phyloP scores from a whole-genome alignment of 2,113 vertebrate genomes.

The Jaculus jaculus region DNA sequence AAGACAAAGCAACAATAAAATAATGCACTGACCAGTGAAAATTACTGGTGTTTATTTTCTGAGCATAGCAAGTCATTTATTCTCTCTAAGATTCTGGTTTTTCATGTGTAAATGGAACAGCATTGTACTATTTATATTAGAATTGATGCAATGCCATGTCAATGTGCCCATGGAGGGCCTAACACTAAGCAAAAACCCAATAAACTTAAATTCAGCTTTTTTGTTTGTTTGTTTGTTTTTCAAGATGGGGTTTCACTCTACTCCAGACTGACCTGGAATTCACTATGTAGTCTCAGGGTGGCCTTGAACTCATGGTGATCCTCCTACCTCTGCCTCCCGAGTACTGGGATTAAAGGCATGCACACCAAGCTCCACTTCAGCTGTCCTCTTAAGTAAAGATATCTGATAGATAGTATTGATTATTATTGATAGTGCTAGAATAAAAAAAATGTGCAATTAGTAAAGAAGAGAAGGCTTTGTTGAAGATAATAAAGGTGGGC shows the following conservation, averaged over 20 bases:
- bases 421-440: not conserved
- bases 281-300: too few species aligned
- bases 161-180: not conserved
- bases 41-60: not conserved
- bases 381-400: not conserved
- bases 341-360: too few species aligned
- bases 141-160: constrained; percentile 18
- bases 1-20: not conserved
- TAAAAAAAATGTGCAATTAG: not conserved
- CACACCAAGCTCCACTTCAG: too few species aligned
- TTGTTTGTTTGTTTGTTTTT: too few species aligned
- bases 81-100: not conserved
- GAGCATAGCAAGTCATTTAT: not conserved
- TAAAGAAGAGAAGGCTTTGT: not conserved
- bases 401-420: not conserved
- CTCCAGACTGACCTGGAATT: too few species aligned
- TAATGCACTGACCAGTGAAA: not conserved
- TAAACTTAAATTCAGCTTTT: not conserved
- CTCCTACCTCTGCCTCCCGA: too few species aligned
- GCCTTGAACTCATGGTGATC: too few species aligned
- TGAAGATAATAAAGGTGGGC: not conserved
- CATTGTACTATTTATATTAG: not conserved
- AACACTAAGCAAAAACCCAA: not conserved
- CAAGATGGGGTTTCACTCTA: too few species aligned
- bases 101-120: constrained; percentile 2